phyloP scores from a whole-genome alignment of 2,888 invertebrate species.

The Laspeyria flexula region DNA sequence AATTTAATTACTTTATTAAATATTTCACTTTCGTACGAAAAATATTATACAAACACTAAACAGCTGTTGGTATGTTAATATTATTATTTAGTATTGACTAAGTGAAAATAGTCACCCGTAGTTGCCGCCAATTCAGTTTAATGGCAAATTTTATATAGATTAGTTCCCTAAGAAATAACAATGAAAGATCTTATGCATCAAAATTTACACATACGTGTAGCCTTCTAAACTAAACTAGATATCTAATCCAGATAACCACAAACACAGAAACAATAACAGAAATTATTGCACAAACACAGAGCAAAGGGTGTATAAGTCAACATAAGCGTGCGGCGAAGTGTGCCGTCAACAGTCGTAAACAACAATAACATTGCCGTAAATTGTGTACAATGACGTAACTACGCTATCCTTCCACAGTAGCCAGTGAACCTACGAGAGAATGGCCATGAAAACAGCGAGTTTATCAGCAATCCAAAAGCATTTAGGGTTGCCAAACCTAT shows the following conservation, averaged over 20 bases:
- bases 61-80: no score
- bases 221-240: no score
- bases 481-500: no score
- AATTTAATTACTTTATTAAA: background rate
- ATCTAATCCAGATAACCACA: slow-evolving; percentile 17
- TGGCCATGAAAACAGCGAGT: slow-evolving; percentile 14
- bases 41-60: background rate
- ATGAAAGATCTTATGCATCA: no score
- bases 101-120: no score
- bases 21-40: background rate
- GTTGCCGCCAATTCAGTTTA: no score
- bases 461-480: background rate
- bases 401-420: slow-evolving; percentile 38
- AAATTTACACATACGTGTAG: no score
- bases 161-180: no score
- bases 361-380: slow-evolving; percentile 54
- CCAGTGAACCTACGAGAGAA: slow-evolving; percentile 32
- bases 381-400: slow-evolving; percentile 48
- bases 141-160: no score
- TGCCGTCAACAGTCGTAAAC: slow-evolving; percentile 48
- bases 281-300: slow-evolving; percentile 12
- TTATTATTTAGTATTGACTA: no score
- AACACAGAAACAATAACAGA: slow-evolving; percentile 26
- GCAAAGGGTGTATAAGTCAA: slow-evolving; percentile 38
- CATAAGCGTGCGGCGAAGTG: slow-evolving; percentile 21